Conservation (phyloP, 2,888 invertebrate genomes). For the Stenolophus ochropezus region DNA sequence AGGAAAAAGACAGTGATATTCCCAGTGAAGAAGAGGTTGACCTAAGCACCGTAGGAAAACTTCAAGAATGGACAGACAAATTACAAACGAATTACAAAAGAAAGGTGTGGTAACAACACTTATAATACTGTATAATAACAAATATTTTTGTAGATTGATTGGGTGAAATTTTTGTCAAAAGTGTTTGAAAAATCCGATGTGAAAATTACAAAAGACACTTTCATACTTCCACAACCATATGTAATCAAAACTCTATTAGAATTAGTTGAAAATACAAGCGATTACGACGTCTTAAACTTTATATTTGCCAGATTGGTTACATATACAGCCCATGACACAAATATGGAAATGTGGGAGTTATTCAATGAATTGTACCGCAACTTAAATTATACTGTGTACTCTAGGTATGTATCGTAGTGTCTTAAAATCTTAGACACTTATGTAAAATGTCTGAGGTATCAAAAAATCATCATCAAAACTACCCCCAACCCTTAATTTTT, state of each 20-base stretch:
- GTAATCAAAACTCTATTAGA: constrained; percentile 65
- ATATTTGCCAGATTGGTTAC: constrained; percentile 69
- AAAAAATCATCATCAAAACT: no score
- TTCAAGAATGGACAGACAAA: constrained; percentile 66
- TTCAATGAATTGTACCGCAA: constrained; percentile 68
- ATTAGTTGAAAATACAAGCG: constrained; percentile 67
- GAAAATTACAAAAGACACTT: constrained; percentile 66
- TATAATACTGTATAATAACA: not conserved
- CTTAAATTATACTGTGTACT: constrained; percentile 64
- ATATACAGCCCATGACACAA: constrained; percentile 70
- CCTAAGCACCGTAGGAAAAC: constrained; percentile 61
- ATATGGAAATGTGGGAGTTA: constrained; percentile 67
- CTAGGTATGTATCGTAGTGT: constrained; percentile 67
- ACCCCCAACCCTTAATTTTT: no score
- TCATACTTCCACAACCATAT: constrained; percentile 63
- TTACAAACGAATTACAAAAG: constrained; percentile 57
- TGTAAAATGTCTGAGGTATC: no score
- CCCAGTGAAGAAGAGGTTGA: not conserved
- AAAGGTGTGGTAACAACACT: not conserved
- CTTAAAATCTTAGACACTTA: no score
- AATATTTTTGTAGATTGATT: constrained; percentile 68
- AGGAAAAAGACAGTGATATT: not conserved
- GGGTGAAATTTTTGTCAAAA: constrained; percentile 69
- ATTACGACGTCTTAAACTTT: constrained; percentile 69
- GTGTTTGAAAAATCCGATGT: constrained; percentile 67